These are phyloP conservation scores for Siniperca obscura DNA, from an alignment of 2,797 vertebrate genomes.

Conservation along the genomic window DNA sequence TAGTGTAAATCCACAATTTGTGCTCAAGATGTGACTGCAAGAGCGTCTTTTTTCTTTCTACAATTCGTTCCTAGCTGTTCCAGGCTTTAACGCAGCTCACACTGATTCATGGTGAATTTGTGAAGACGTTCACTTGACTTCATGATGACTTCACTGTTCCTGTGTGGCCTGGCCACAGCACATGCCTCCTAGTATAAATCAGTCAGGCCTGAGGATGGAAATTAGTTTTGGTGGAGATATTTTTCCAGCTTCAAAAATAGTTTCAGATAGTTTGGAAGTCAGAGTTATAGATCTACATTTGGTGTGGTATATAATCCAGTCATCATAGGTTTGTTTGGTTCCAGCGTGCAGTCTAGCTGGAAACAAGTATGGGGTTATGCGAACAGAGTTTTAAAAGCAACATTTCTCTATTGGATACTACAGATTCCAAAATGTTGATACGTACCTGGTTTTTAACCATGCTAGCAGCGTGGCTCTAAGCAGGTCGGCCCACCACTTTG, in stretches of 20 bases:
- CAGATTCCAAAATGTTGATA: constrained; percentile 1
- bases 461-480: not conserved
- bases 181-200: constrained; percentile 28
- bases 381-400: too few species aligned
- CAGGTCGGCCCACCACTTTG: not conserved
- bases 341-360: constrained; percentile 39
- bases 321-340: constrained; percentile 33
- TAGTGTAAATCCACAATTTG: not conserved
- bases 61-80: not conserved
- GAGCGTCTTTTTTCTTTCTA: not conserved
- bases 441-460: not conserved
- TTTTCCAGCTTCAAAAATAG: constrained; percentile 45
- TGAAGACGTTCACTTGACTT: constrained; percentile 14
- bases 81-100: constrained; percentile 1
- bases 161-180: constrained; percentile 33
- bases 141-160: constrained; percentile 38
- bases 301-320: constrained; percentile 12
- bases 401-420: not conserved
- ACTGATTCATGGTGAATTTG: constrained; percentile 19
- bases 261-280: constrained; percentile 16
- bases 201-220: constrained; percentile 47
- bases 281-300: constrained; percentile 27
- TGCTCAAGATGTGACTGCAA: not conserved
- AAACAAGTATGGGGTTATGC: constrained; percentile 34
- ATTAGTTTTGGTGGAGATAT: constrained; percentile 43